A percentile compares a stretch with the other conserved stretches of the same genome.
Conservation (phyloP, 2,888 invertebrate genomes). For the Ectropis crepuscularia region DNA sequence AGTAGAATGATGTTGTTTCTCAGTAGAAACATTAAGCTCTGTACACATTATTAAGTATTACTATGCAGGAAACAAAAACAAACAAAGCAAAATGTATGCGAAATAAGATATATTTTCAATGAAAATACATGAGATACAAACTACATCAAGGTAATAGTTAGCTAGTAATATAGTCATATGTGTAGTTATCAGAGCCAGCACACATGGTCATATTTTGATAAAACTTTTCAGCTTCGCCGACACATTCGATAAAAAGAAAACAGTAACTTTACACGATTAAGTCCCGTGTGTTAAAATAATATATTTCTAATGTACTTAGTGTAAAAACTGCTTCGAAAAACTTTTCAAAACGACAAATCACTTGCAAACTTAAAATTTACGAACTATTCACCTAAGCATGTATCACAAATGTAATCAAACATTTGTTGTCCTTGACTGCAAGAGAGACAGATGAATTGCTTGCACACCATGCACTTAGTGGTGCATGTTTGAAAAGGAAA, state of each 20-base stretch:
- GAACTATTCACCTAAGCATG: conserved; percentile 4
- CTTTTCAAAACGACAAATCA: conserved; percentile 4
- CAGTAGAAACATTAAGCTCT: conserved; percentile 4
- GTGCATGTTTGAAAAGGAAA: conserved; percentile 4
- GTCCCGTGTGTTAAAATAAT: conserved; percentile 4
- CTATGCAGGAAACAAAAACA: conserved; percentile 4
- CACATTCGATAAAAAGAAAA: conserved; percentile 4
- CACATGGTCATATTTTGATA: conserved; percentile 4
- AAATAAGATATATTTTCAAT: conserved; percentile 4
- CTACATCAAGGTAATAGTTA: conserved; percentile 4
- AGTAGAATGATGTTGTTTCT: conserved; percentile 4
- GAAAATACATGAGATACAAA: conserved; percentile 4
- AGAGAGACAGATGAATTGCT: conserved; percentile 4
- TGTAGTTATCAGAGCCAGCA: conserved; percentile 3
- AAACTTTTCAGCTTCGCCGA: conserved; percentile 4
- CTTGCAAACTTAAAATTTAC: conserved; percentile 4
- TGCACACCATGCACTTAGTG: conserved; percentile 4
- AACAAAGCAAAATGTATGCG: conserved; percentile 4
- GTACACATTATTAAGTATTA: conserved; percentile 4
- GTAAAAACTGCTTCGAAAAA: conserved; percentile 4
- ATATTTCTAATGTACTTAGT: conserved; percentile 4
- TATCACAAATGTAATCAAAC: conserved; percentile 4
- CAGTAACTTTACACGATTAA: conserved; percentile 4
- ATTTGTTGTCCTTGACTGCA: conserved; percentile 4
- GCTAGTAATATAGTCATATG: conserved; percentile 4